phyloP scores from a whole-genome alignment of 2,888 invertebrate genomes.

The Halocaridina rubra region DNA sequence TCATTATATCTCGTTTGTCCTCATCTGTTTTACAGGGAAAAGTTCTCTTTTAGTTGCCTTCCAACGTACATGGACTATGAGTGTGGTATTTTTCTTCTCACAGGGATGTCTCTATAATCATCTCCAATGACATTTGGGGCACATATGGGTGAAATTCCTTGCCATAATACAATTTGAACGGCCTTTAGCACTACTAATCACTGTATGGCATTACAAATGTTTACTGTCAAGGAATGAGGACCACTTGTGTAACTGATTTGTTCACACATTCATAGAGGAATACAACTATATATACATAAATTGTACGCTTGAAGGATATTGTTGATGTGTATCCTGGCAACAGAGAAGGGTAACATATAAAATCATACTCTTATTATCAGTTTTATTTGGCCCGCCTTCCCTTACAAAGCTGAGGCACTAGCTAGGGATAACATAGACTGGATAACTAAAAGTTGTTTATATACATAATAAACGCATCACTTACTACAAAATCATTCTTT shows the following conservation, averaged over 20 bases:
- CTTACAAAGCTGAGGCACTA: constrained; percentile 55
- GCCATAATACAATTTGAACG: too few relatives aligned
- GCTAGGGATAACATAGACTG: constrained; percentile 9
- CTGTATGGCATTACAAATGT: too few relatives aligned
- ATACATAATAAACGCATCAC: constrained; percentile 15
- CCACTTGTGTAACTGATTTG: neutral
- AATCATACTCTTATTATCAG: neutral
- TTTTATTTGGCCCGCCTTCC: constrained; percentile 53
- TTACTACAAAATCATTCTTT: neutral
- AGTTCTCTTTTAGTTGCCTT: too few relatives aligned
- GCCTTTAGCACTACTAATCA: too few relatives aligned
- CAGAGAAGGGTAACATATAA: neutral
- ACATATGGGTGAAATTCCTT: too few relatives aligned
- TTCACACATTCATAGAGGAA: neutral
- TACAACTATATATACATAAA: neutral
- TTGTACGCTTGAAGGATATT: neutral
- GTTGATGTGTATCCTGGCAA: neutral
- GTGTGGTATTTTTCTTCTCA: too few relatives aligned
- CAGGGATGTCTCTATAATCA: too few relatives aligned
- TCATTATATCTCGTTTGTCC: too few relatives aligned
- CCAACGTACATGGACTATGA: too few relatives aligned
- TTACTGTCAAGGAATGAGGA: neutral
- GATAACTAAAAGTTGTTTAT: constrained; percentile 18
- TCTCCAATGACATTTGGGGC: too few relatives aligned
- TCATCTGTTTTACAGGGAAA: too few relatives aligned